Conservation (phyloP, 1,140 invertebrate species). For the Ericerus pela region DNA sequence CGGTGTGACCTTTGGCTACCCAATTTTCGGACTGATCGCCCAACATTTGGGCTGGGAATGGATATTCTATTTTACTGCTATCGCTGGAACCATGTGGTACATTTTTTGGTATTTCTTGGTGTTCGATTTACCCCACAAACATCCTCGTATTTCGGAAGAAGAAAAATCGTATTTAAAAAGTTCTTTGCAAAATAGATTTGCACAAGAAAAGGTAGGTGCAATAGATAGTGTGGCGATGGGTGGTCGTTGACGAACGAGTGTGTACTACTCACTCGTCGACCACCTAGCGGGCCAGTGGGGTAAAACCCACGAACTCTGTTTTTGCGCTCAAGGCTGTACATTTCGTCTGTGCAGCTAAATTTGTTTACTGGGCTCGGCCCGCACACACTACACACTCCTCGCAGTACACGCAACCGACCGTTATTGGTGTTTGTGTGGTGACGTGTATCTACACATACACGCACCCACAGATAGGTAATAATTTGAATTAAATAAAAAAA, state of each 20-base stretch:
- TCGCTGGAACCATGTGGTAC: constrained; percentile 58
- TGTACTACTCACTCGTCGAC: too few relatives aligned
- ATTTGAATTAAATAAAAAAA: too few relatives aligned
- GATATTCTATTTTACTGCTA: constrained; percentile 56
- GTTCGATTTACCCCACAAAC: constrained; percentile 56
- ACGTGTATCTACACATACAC: neutral
- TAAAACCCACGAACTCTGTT: too few relatives aligned
- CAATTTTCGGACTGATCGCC: constrained; percentile 49
- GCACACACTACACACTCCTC: too few relatives aligned
- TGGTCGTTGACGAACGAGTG: too few relatives aligned
- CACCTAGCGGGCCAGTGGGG: too few relatives aligned
- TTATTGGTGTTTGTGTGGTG: neutral
- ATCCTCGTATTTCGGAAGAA: constrained; percentile 55
- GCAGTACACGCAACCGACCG: neutral
- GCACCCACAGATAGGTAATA: too few relatives aligned
- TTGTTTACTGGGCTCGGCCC: too few relatives aligned
- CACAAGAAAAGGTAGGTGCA: neutral
- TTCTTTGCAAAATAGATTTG: neutral
- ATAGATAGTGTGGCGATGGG: too few relatives aligned
- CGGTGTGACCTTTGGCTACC: constrained; percentile 51
- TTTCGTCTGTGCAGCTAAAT: too few relatives aligned
- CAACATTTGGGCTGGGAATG: constrained; percentile 51
- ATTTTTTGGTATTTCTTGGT: constrained; percentile 54
- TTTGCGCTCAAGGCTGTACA: too few relatives aligned
- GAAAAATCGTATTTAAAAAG: constrained; percentile 33